A percentile compares a stretch with the other conserved stretches of the same genome.
phyloP scores from a whole-genome alignment of 2,797 vertebrate genomes.

The Microctenopoma lineatum region DNA sequence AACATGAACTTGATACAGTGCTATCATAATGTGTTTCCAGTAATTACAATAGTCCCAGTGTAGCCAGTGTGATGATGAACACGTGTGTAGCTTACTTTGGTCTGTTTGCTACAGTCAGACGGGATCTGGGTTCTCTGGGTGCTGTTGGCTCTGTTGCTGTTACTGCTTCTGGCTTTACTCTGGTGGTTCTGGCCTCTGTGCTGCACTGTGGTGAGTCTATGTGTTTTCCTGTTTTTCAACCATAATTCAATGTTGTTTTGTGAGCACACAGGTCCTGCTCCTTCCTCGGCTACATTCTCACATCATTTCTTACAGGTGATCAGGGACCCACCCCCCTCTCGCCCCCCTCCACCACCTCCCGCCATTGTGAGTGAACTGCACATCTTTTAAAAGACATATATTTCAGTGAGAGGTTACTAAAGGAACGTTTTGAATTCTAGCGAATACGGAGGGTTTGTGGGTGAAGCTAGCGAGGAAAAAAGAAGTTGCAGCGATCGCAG shows the following conservation, averaged over 20 bases:
- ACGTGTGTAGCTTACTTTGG: neutral
- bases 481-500: too few relatives aligned
- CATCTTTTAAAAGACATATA: neutral
- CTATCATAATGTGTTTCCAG: too few relatives aligned
- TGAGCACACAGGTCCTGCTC: neutral
- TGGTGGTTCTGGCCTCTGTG: slow-evolving; percentile 96
- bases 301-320: slow-evolving; percentile 76
- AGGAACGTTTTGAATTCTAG: neutral
- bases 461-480: too few relatives aligned
- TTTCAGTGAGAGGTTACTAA: neutral
- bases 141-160: slow-evolving; percentile 87
- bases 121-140: slow-evolving; percentile 88
- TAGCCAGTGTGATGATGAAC: neutral
- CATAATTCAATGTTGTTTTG: neutral
- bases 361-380: slow-evolving; percentile 71
- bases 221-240: neutral
- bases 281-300: neutral
- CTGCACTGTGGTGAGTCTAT: slow-evolving; percentile 93
- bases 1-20: neutral
- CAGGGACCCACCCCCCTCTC: slow-evolving; percentile 80
- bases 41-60: neutral
- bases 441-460: too few relatives aligned
- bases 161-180: slow-evolving; percentile 80
- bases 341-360: slow-evolving; percentile 78
- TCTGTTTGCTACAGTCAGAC: slow-evolving; percentile 81